Base-by-base conservation (phyloP, 2,113 vertebrate genomes). In the Pelobates fuscus region DNA sequence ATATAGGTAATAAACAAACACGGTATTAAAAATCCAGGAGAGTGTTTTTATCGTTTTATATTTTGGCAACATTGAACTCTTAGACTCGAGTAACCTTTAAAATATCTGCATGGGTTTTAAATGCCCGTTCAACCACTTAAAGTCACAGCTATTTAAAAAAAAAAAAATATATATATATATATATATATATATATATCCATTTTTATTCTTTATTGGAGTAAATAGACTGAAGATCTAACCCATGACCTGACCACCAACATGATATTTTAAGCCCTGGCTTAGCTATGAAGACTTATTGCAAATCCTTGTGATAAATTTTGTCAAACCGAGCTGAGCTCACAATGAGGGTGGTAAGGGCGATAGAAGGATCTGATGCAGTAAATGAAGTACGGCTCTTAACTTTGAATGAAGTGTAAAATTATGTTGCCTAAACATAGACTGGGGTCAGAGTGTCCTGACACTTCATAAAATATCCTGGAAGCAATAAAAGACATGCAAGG, bases 381-480 rank as follows among this genome's bases (percentile, higher is more conserved):
- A 72, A 55, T 61, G 37, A 71, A 72, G 44, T 63, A 49, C 27
- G 63, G 70, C 44, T 54, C 44, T 72, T 54, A 72, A 72, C 41
- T 23, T 63, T 63, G 21, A 23, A 72, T 90, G 86, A 86, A 87
- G 87, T 86, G 85, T 88, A 86, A 90, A 91, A 89, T 78, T 63
- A 72, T 72, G 70, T 63, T 72, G 25, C 24, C 21, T 72, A 63
- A 72, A 72, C 70, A 72, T 54, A 52, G 37, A 63, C 59, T 37
- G n/a, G 83, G 86, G 87, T 84, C 24, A 68, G 85, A 88, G 83
- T 86, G 82, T 84, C 84, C 84, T 87, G 86, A 92, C 89, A 92
- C 89, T 85, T 89, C 89, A 90, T 92, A 90, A 91, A 91, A 89
- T 90, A 89, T 84, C 81, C 64, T 52, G 79, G 81, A 89, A 81